Evolutionary conservation across 2,888 invertebrate species (phyloP).

Genomic region (Lycia hirtaria): DNA sequence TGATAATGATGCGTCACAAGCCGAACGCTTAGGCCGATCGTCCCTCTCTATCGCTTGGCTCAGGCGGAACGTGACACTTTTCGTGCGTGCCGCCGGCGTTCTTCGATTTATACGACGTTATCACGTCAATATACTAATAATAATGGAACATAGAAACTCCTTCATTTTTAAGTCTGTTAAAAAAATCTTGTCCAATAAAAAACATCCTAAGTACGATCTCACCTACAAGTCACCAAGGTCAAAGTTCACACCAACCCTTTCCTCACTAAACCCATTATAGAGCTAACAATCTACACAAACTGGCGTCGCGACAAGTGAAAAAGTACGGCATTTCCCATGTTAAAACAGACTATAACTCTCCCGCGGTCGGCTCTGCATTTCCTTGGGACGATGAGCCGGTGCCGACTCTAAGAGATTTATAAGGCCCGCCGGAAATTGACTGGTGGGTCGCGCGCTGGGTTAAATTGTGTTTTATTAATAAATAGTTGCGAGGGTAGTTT

Average conservation of each 20-base stretch:
- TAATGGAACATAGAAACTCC: no score
- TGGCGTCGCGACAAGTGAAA: conserved; percentile 59
- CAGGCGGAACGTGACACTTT: no score
- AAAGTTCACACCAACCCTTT: conserved; percentile 8
- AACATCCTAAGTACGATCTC: background rate
- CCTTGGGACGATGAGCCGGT: conserved; percentile 65
- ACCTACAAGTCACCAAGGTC: background rate
- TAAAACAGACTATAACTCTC: conserved; percentile 74
- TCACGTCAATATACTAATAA: no score
- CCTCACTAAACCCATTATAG: conserved; percentile 31
- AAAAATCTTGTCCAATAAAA: no score
- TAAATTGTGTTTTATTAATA: conserved; percentile 41
- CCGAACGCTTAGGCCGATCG: no score
- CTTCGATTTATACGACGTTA: no score
- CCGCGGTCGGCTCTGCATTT: conserved; percentile 71
- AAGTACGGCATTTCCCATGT: conserved; percentile 78
- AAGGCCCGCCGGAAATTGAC: conserved; percentile 76
- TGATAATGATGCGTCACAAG: no score
- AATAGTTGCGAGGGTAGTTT: conserved; percentile 23
- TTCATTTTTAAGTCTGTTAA: no score
- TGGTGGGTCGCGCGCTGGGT: conserved; percentile 43
- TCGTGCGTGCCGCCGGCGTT: no score
- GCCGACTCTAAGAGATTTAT: conserved; percentile 75
- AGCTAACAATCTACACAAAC: conserved; percentile 39
- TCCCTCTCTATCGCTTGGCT: no score